Percentiles rank a stretch among this genome's conserved stretches.
These are phyloP conservation scores for Nasonia giraulti DNA, from an alignment of 1,140 invertebrate species.

Conservation along the genomic window DNA sequence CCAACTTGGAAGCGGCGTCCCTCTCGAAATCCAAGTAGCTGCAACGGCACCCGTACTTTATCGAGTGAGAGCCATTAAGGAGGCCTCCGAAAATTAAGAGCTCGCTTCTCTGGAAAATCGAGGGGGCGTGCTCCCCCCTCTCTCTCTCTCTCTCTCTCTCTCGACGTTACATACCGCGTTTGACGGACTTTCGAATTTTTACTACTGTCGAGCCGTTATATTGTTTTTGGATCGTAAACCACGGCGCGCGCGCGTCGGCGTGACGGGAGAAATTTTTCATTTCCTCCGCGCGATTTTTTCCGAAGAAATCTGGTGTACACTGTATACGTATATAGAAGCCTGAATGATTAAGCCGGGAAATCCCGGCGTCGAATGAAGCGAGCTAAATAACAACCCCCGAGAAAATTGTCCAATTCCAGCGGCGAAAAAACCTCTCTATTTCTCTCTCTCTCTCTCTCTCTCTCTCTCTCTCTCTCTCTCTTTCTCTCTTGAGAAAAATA, in stretches of 20 bases:
- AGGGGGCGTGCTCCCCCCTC: neutral
- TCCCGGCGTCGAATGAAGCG: neutral
- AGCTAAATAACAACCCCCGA: neutral
- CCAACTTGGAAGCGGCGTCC: neutral
- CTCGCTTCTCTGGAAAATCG: constrained; percentile 6
- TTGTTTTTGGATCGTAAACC: too few relatives aligned
- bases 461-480: too few relatives aligned
- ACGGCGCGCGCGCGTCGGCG: too few relatives aligned
- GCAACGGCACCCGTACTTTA: neutral
- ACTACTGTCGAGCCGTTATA: too few relatives aligned
- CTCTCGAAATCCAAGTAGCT: constrained; percentile 5
- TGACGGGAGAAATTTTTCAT: too few relatives aligned
- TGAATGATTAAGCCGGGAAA: neutral
- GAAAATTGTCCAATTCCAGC: neutral
- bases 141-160: too few relatives aligned
- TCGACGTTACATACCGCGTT: too few relatives aligned
- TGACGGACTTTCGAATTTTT: too few relatives aligned
- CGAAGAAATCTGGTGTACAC: too few relatives aligned
- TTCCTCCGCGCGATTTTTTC: too few relatives aligned
- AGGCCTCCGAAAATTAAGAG: constrained; percentile 20
- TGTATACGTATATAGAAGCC: too few relatives aligned
- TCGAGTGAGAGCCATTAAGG: constrained; percentile 6
- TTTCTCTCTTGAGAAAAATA: neutral
- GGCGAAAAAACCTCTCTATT: neutral
- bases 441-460: too few relatives aligned